Base-by-base conservation (phyloP, 2,888 invertebrate species). In the Physocephala rufipes region DNA sequence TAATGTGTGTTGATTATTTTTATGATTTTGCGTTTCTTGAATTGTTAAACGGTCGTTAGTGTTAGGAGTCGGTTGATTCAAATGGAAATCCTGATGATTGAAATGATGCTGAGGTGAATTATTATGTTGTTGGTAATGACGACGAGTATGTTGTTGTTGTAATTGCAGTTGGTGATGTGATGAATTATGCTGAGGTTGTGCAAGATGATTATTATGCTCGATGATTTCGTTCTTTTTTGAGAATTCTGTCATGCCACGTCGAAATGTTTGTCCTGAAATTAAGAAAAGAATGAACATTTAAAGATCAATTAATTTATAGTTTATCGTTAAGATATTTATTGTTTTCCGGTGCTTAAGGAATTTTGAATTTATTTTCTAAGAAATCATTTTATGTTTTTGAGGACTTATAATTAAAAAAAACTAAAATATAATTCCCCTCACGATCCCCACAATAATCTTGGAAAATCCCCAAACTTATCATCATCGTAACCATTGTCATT, bases 171-270 rank as follows among this genome's bases (percentile, higher is more conserved):
- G 71, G 43, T 78, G 77, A 78, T 78, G 77, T 74, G 79, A 74
- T 36, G 84, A 81, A 80, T 84, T 84, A 74, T 80, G 83, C 81
- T 82, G 84, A 78, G 83, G 82, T 80, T 83, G 84, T 82, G 83
- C 81, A 79, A 81, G 80, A 80, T 82, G 84, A 79, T 84, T 80
- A 80, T 85, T 84, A 74, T 80, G 83, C 5, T 4, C 36, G 81
- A 76, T 84, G 79, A 79, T 83, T 79, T 85, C 82, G 82, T 81
- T 84, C 77, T 77, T 76, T 79, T 82, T 85, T 81, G 85, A 85
- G 79, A 85, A 81, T 84, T 86, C 86, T 82, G 86, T 86, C 86
- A 86, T 86, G 81, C 86, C 86, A 86, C 86, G 85, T 82, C 82
- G 83, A 82, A 82, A 79, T 82, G 85, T 83, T 77, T 80, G 78